phyloP scores from a whole-genome alignment of 2,888 invertebrate genomes.

The Tetheella fluctuosa region DNA sequence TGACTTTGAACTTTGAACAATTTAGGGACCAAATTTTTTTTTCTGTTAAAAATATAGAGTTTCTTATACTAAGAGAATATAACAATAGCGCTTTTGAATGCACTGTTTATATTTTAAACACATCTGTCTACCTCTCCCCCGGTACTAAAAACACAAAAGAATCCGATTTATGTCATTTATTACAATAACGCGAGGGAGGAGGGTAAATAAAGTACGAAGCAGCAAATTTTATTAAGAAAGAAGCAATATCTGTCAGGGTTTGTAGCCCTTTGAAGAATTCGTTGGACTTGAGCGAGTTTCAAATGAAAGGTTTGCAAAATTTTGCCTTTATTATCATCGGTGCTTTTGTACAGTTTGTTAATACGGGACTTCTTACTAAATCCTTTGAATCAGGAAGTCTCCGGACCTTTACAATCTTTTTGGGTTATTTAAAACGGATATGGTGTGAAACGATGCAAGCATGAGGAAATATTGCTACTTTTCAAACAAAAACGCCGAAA shows the following conservation, averaged over 20 bases:
- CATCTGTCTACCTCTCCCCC: conserved; percentile 33
- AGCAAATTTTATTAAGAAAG: conserved; percentile 26
- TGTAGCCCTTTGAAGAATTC: conserved; percentile 24
- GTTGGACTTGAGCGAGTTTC: conserved; percentile 16
- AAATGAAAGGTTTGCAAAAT: conserved; percentile 31
- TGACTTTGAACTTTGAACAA: too few relatives aligned
- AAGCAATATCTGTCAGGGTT: conserved; percentile 26
- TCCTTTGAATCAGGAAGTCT: conserved; percentile 13
- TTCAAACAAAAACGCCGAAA: background rate
- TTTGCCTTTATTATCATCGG: conserved; percentile 18
- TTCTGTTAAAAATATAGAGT: too few relatives aligned
- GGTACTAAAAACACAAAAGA: conserved; percentile 30
- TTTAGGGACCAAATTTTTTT: too few relatives aligned
- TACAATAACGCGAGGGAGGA: conserved; percentile 30
- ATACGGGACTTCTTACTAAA: conserved; percentile 15
- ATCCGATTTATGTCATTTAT: conserved; percentile 36
- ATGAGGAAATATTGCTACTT: conserved; percentile 2
- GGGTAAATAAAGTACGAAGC: conserved; percentile 27
- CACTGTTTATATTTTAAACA: conserved; percentile 28
- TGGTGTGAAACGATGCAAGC: background rate
- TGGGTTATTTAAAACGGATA: conserved; percentile 22
- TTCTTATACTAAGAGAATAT: too few relatives aligned
- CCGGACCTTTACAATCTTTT: conserved; percentile 23
- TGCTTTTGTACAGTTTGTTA: conserved; percentile 27
- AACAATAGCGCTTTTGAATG: conserved; percentile 8